These are phyloP conservation scores for Diadumene lineata DNA, from an alignment of 92 coral and sea anemone genomes.

Conservation along the genomic window DNA sequence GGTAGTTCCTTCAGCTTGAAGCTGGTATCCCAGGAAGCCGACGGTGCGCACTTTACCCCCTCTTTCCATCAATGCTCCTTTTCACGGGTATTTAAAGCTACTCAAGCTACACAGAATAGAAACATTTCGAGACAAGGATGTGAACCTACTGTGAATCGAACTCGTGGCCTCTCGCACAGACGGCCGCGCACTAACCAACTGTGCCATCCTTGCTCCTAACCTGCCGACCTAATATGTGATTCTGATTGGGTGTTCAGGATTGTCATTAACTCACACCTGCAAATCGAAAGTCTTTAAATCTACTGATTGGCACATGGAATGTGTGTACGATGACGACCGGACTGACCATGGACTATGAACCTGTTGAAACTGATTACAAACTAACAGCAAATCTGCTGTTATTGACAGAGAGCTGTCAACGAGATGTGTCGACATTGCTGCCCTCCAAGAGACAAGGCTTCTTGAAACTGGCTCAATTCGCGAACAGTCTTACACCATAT, in stretches of 20 bases:
- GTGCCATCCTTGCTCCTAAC: no score
- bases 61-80: no score
- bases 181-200: no score
- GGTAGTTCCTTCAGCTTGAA: no score
- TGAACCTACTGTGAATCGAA: no score
- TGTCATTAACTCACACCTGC: slow-evolving; percentile 6
- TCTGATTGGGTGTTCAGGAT: slow-evolving; percentile 44
- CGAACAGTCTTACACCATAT: slow-evolving; percentile 39
- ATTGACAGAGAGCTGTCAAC: slow-evolving; percentile 41
- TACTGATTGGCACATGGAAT: slow-evolving; percentile 37
- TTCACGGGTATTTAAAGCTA: no score
- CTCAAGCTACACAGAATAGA: no score
- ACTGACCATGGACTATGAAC: slow-evolving; percentile 37
- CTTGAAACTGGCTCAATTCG: slow-evolving; percentile 22
- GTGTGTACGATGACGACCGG: slow-evolving; percentile 32
- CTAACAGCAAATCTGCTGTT: slow-evolving; percentile 7
- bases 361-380: no score
- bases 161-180: no score
- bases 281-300: slow-evolving; percentile 22
- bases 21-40: no score
- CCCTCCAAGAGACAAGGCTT: slow-evolving; percentile 28
- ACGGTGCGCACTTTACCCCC: no score
- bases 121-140: no score
- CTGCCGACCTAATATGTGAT: slow-evolving; percentile 41
- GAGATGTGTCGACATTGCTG: slow-evolving; percentile 16